Base-by-base conservation (phyloP, 2,888 invertebrate species). In the Drosophila aldrichi region DNA sequence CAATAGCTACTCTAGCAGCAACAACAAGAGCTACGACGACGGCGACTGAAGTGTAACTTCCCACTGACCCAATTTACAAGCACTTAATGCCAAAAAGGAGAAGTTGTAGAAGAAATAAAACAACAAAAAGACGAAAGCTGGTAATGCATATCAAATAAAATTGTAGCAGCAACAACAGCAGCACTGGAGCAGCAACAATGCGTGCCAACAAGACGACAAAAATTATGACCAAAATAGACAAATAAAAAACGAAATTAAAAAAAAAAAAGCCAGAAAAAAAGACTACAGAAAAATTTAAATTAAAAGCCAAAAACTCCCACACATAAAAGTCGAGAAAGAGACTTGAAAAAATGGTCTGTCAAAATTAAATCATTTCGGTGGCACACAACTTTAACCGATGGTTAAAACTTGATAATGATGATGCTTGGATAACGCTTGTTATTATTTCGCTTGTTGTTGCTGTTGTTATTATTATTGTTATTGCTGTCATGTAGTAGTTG, bases 61-160 rank as follows among this genome's bases (percentile, higher is more conserved):
- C 91, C 89, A 89, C 91, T 89, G 88, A 89, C 88, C 88, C 90
- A 89, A 90, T 89, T 89, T 91, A 89, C 91, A 88, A 85, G 81
- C 88, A 89, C 91, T 89, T 89, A 91, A 91, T 81, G 81, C 86
- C 81, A 91, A 84, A 89, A 87, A 80, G 85, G 80, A 86, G 88
- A 88, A 90, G 90, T 89, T 77, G 88, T 89, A 90, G 88, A 90
- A 90, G 88, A 88, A 86, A 81, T 88, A 88, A 89, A 48, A 29
- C 16, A 48, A 32, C 32, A 84, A 84, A 86, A 77, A 84, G 85
- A 90, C 90, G 88, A 85, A 88, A 86, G 80, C 76, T 74, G 88
- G 90, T 84, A 86, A 86, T 86, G 86, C 86, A 87, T 87, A 90
- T 90, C 86, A 86, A 90, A 86, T 90, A 89, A 87, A 86, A 89